A percentile compares a stretch with the other conserved stretches of the same genome.
These are phyloP conservation scores for Dryocosmus kuriphilus DNA, from an alignment of 2,888 invertebrate genomes.

Conservation along the genomic window DNA sequence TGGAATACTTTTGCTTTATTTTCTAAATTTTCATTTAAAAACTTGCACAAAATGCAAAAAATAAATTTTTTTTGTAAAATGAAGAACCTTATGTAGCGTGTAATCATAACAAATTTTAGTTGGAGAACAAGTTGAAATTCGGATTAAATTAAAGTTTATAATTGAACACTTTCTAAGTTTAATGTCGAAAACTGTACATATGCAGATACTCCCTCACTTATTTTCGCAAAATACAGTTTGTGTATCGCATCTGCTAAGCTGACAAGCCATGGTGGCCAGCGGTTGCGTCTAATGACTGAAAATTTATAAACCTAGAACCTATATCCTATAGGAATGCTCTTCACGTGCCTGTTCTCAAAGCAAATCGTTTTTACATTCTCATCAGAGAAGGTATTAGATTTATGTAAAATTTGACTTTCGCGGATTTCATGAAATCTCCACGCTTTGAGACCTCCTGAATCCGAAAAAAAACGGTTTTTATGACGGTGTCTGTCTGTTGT, in stretches of 20 bases:
- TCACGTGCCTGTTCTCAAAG: neutral
- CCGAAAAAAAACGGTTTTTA: too few relatives aligned
- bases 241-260: slow-evolving; percentile 30
- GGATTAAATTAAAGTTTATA: too few relatives aligned
- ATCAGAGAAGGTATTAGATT: too few relatives aligned
- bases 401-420: too few relatives aligned
- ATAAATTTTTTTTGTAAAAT: too few relatives aligned
- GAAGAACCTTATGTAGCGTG: too few relatives aligned
- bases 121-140: too few relatives aligned
- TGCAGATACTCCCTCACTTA: slow-evolving; percentile 11
- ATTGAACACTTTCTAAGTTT: neutral
- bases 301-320: slow-evolving; percentile 35
- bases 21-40: neutral
- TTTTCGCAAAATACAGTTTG: slow-evolving; percentile 21
- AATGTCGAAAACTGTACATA: slow-evolving; percentile 16
- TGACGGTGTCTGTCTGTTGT: too few relatives aligned
- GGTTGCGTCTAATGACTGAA: slow-evolving; percentile 35
- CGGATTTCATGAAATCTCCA: too few relatives aligned
- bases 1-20: neutral
- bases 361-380: too few relatives aligned
- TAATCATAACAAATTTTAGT: too few relatives aligned
- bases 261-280: slow-evolving; percentile 13
- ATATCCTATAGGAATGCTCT: neutral
- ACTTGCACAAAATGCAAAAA: neutral
- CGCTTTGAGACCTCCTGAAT: too few relatives aligned